Evolutionary conservation across 2,113 vertebrate species (phyloP).

Genomic region (Syngnathus floridae): DNA sequence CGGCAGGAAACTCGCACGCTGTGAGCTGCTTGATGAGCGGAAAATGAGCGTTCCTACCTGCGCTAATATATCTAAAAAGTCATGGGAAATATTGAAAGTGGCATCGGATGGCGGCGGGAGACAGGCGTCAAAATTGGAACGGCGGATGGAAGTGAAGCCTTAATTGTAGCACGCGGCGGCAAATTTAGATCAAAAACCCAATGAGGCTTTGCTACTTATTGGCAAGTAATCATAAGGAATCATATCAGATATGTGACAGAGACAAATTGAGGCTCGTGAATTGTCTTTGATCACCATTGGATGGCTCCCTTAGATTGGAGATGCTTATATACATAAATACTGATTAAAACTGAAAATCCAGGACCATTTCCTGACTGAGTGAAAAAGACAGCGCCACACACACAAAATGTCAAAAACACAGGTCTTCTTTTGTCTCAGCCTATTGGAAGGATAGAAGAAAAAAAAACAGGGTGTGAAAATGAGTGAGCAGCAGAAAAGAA

Average conservation of each 20-base stretch:
- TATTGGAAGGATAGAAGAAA: conserved; percentile 69
- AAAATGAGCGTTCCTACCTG: conserved; percentile 65
- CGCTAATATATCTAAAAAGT: conserved; percentile 54
- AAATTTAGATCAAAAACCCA: conserved; percentile 37
- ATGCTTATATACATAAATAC: conserved; percentile 2
- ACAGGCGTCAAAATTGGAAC: conserved; percentile 36
- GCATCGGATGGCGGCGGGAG: conserved; percentile 44
- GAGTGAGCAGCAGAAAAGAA: conserved; percentile 62
- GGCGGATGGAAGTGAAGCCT: conserved; percentile 48
- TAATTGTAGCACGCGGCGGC: conserved; percentile 34
- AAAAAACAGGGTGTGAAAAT: conserved; percentile 71
- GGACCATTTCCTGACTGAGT: too few relatives aligned
- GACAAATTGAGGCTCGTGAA: conserved; percentile 9
- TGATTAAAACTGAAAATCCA: too few relatives aligned
- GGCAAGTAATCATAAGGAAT: conserved; percentile 41
- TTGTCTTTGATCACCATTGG: conserved; percentile 22
- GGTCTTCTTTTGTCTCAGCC: conserved; percentile 57
- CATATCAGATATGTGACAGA: conserved; percentile 19
- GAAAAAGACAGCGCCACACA: neutral
- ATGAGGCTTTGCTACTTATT: conserved; percentile 38
- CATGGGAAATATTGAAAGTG: conserved; percentile 48
- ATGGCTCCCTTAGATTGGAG: conserved; percentile 7
- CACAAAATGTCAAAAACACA: conserved; percentile 38
- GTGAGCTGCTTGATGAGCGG: conserved; percentile 58
- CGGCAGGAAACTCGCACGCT: conserved; percentile 51